Evolutionary conservation across 1,140 invertebrate species (phyloP), one percentile per base, ranked within the genome.

Genomic region (Bicyclus anynana): DNA sequence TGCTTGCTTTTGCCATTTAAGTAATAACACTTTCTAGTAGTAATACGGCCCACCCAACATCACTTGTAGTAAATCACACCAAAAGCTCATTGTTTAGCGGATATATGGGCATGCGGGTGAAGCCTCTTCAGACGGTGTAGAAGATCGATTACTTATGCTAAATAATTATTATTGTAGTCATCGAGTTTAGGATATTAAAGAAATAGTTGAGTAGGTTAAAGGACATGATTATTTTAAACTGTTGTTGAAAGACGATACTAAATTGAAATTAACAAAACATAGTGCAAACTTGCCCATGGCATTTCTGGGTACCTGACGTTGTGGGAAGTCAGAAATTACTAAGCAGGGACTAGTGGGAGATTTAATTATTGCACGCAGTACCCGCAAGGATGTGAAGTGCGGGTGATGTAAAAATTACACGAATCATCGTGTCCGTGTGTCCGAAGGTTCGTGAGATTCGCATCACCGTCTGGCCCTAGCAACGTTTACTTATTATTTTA

Each of bases 351-450:
- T 26, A 7, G 37, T 40, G 16, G 14, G 7, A 12, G 40, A 20
- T 12, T 44, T 44, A 44, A 44, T 44, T 44, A 26, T 47, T 47
- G 21, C 23, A 26, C 23, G 18, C 9, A n/a, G n/a, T 47, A 13
- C 23, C 27, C 0, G 7, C 14, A 9, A 27, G 21, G 5, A 47
- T 26, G 44, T 27, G 21, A 9, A 27, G 44, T 47, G 44, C 44
- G 10, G 10, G 2, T 47, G 44, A 47, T 27, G 21, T 27, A 47
- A 12, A 52, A 59, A 59, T 59, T 59, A 53, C 50, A 59, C 42
- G 48, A 37, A 59, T 59, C 56, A 52, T 59, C 50, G 50, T 59
- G 56, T 59, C 49, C 42, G 21, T 40, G 38, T 59, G 56, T 59
- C 49, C 42, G n/a, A 59, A 37, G 18, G 7, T 54, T n/a, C 53